Evolutionary conservation across 2,113 vertebrate species (phyloP).

Genomic region (western clawed frog (Xenopus tropicalis)): DNA sequence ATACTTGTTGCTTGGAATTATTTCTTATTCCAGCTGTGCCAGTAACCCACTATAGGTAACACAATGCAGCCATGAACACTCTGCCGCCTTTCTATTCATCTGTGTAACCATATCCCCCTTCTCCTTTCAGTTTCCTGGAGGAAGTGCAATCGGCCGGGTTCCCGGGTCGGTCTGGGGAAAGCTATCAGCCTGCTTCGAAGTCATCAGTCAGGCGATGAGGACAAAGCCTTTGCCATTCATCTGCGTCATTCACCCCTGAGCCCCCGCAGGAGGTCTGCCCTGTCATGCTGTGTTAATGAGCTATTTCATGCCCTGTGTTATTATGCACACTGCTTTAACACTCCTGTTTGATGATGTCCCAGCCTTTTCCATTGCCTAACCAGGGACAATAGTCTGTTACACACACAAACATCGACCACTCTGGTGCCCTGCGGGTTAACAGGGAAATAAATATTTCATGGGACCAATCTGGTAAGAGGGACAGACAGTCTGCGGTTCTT

Average conservation of each 20-base stretch:
- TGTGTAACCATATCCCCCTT: not conserved
- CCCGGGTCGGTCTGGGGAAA: slow-evolving; percentile 54
- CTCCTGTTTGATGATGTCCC: not conserved
- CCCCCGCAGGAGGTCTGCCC: not conserved
- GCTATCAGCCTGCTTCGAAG: slow-evolving; percentile 36
- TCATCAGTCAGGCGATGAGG: slow-evolving; percentile 60
- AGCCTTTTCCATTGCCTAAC: not conserved
- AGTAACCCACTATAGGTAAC: too few species aligned
- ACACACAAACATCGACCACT: not conserved
- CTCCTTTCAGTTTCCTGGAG: slow-evolving; percentile 68
- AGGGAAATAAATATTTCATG: too few species aligned
- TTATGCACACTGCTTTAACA: not conserved
- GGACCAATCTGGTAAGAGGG: too few species aligned
- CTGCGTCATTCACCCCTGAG: not conserved
- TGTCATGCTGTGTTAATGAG: slow-evolving; percentile 15
- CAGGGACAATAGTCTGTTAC: not conserved
- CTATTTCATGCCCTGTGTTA: not conserved
- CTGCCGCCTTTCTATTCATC: too few species aligned
- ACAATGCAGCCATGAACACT: too few species aligned
- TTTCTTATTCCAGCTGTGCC: too few species aligned
- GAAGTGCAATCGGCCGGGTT: slow-evolving; percentile 64
- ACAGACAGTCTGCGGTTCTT: too few species aligned
- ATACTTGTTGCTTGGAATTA: too few species aligned
- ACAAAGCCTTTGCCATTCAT: not conserved
- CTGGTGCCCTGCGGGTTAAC: too few species aligned